Percentiles rank a stretch among this genome's conserved stretches.
Evolutionary conservation across 2,797 vertebrate genomes (phyloP).

Genomic region (Fistularia commersonii): DNA sequence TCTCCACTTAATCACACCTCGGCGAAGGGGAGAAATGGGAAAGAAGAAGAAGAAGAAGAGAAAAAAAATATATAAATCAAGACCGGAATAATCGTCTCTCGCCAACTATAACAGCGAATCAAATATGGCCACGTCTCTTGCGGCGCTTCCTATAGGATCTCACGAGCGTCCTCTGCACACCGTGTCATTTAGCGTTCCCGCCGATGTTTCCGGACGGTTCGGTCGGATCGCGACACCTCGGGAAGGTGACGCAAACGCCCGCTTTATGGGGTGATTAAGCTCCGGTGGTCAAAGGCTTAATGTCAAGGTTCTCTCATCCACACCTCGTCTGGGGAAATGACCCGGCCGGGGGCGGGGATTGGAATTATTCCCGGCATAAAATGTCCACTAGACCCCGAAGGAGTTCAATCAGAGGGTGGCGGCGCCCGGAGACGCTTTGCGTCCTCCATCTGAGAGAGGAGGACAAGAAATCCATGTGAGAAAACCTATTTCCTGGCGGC

Average conservation of each 20-base stretch:
- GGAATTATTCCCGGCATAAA: too few relatives aligned
- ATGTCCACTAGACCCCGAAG: not conserved
- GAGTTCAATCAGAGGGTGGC: too few relatives aligned
- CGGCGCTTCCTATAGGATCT: too few relatives aligned
- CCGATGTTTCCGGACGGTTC: not conserved
- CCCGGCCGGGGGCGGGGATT: too few relatives aligned
- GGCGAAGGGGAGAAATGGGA: not conserved
- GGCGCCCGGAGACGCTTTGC: too few relatives aligned
- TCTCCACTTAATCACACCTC: slow-evolving; percentile 50
- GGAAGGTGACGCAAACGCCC: too few relatives aligned
- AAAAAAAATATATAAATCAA: slow-evolving; percentile 23
- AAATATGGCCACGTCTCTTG: too few relatives aligned
- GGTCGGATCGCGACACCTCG: too few relatives aligned
- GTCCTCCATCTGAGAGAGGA: too few relatives aligned
- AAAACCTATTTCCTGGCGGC: too few relatives aligned
- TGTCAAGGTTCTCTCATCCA: not conserved
- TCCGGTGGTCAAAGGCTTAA: not conserved
- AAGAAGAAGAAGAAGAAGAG: not conserved
- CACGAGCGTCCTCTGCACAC: not conserved
- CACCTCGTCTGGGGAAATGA: not conserved
- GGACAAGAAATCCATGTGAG: too few relatives aligned
- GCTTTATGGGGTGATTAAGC: too few relatives aligned
- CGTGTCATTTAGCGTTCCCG: not conserved
- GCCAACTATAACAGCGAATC: slow-evolving; percentile 23
- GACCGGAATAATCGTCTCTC: slow-evolving; percentile 30